Evolutionary conservation across 1,140 invertebrate genomes (phyloP).

Genomic region (Antheraea pernyi): DNA sequence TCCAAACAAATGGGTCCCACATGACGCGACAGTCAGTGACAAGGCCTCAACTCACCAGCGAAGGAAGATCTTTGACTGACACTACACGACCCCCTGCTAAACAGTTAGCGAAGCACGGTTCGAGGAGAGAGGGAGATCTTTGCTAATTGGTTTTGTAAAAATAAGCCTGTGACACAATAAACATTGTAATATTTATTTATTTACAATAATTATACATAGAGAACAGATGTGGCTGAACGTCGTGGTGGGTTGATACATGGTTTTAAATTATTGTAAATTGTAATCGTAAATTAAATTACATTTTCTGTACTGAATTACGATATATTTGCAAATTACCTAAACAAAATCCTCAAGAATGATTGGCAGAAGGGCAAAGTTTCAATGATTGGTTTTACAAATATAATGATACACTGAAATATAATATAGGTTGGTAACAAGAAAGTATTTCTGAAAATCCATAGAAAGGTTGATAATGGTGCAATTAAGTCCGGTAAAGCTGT

Average conservation of each 20-base stretch:
- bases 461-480: too few species aligned
- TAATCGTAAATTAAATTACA: too few species aligned
- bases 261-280: too few species aligned
- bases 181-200: slow-evolving; percentile 67
- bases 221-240: slow-evolving; percentile 57
- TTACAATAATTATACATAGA: slow-evolving; percentile 58
- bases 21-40: slow-evolving; percentile 67
- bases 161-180: slow-evolving; percentile 69
- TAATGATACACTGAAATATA: too few species aligned
- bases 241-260: slow-evolving; percentile 28
- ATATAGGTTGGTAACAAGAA: too few species aligned
- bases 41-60: slow-evolving; percentile 51
- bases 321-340: too few species aligned
- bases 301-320: too few species aligned
- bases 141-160: slow-evolving; percentile 37
- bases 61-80: slow-evolving; percentile 27
- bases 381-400: too few species aligned
- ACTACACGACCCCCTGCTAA: not conserved
- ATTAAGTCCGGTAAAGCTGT: too few species aligned
- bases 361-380: too few species aligned
- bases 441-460: too few species aligned
- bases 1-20: slow-evolving; percentile 67
- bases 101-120: not conserved
- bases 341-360: too few species aligned
- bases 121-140: slow-evolving; percentile 11